Base-by-base conservation (phyloP, 2,113 vertebrate species). In the Xiphias gladius region DNA sequence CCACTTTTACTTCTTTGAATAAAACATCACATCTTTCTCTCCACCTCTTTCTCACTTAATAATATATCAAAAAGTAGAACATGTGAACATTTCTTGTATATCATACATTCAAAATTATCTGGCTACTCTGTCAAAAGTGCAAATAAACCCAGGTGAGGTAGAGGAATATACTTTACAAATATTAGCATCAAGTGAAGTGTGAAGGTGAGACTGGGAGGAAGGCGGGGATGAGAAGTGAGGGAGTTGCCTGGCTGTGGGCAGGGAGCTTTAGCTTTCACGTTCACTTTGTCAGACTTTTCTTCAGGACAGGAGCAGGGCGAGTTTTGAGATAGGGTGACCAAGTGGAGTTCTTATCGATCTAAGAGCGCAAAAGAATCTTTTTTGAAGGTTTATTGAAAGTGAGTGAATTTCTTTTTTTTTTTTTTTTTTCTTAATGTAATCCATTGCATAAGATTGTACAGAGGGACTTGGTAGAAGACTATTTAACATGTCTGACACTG, bases 361-460 rank as follows among this genome's bases (percentile, higher is more conserved):
- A 19, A 48, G 43, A 66, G 50, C 61, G 76, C 67, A 67, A 86
- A 91, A 94, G 58, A 84, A 89, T 93, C 82, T 73, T 82, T 14
- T 94, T 89, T 93, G 80, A 83, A 77, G 54, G 17, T 95, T 95
- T 93, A 95, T 94, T 95, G 95, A 94, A 90, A 95, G 4, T 62
- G 75, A 87, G 73, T 89, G 81, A 83, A 68, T 89, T 91, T 94
- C 91, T 92, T n/a, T n/a, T n/a, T n/a, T n/a, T n/a, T n/a, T n/a
- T n/a, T n/a, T n/a, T n/a, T 87, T 88, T 93, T 93, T 92, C 94
- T 86, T 93, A 91, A 92, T 94, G 82, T 76, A 90, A 83, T 94
- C 91, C 90, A 37, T 94, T 87, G 91, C 76, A 19, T 37, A 65
- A 93, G 89, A 85, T 58, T 87, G 59, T 88, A 63, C 84, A 84